Conservation (phyloP, 2,113 vertebrate species). For the Psettodes erumei region DNA sequence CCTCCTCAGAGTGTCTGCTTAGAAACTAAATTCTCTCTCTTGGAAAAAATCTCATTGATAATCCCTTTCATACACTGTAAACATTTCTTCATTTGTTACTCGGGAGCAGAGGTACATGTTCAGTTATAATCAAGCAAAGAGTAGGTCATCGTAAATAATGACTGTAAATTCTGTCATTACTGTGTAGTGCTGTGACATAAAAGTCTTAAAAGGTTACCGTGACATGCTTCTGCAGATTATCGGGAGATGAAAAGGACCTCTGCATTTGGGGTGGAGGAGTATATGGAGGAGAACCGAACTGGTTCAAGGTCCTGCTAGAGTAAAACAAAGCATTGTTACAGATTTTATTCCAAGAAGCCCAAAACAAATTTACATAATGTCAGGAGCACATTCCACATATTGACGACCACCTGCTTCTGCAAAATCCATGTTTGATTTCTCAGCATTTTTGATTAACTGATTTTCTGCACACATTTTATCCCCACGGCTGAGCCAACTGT, state of each 20-base stretch:
- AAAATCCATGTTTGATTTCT: not conserved
- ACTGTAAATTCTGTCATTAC: not conserved
- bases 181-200: not conserved
- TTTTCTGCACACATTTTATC: not conserved
- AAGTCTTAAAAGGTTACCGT: constrained; percentile 78
- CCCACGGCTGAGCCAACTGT: too few relatives aligned
- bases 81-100: not conserved
- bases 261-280: constrained; percentile 74
- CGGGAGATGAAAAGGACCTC: constrained; percentile 81
- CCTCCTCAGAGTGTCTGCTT: too few relatives aligned
- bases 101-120: not conserved
- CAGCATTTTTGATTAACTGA: not conserved
- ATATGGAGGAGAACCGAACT: constrained; percentile 69
- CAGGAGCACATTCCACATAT: not conserved
- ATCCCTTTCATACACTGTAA: too few relatives aligned
- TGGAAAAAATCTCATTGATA: too few relatives aligned
- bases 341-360: not conserved
- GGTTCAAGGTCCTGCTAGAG: constrained; percentile 73
- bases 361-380: not conserved
- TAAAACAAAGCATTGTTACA: not conserved
- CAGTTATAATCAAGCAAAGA: not conserved
- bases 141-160: not conserved
- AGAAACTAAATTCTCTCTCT: too few relatives aligned
- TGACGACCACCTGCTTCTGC: too few relatives aligned
- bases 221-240: constrained; percentile 88